These are phyloP conservation scores for Falco rusticolus DNA, from an alignment of 2,797 vertebrate species.

Conservation along the genomic window DNA sequence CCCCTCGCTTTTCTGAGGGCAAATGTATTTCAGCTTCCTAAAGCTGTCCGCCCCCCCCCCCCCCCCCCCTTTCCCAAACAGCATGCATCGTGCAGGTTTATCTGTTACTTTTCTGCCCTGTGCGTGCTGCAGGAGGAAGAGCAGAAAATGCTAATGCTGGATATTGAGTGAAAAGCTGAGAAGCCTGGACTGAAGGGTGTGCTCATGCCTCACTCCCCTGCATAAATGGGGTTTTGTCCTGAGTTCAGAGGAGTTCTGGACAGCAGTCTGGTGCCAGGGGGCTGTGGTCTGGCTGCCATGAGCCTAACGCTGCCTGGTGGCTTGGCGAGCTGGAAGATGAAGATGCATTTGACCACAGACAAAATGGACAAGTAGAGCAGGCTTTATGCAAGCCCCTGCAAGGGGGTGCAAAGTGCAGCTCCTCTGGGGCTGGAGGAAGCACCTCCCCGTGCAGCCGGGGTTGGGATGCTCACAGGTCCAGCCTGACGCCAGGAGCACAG, in stretches of 20 bases:
- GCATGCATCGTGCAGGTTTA: fast-evolving
- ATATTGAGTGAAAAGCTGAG: not conserved
- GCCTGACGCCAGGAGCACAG: not conserved
- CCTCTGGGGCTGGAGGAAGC: not conserved
- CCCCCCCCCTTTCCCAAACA: no score
- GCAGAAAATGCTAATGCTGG: not conserved
- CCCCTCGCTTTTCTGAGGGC: not conserved
- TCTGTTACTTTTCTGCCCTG: not conserved
- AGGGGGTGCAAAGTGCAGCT: not conserved
- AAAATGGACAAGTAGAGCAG: not conserved
- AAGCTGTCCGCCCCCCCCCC: not conserved
- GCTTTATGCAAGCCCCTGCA: not conserved
- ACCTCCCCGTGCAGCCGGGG: fast-evolving
- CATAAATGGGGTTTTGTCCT: no score
- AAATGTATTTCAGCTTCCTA: not conserved
- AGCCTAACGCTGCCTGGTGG: not conserved
- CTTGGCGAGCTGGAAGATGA: not conserved
- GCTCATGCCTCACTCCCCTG: not conserved
- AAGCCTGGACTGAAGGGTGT: not conserved
- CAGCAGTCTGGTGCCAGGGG: fast-evolving
- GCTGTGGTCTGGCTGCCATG: fast-evolving
- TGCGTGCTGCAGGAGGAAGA: fast-evolving
- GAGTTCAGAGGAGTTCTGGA: fast-evolving
- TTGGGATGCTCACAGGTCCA: not conserved
- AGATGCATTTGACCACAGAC: fast-evolving